Conservation (phyloP, 2,888 invertebrate genomes). For the Drosophila anceps region DNA sequence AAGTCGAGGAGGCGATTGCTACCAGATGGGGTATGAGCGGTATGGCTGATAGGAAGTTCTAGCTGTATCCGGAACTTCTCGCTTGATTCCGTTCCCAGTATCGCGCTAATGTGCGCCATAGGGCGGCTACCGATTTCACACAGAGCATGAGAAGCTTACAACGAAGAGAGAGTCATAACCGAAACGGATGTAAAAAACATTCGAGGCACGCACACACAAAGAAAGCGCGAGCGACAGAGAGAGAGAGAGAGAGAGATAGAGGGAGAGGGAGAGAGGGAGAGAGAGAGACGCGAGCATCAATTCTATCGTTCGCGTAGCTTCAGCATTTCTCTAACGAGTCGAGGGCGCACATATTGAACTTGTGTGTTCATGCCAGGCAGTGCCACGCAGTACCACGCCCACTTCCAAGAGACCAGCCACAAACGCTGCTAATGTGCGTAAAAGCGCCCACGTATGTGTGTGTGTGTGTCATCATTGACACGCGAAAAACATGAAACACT, state of each 20-base stretch:
- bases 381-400: constrained; percentile 25
- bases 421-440: constrained; percentile 27
- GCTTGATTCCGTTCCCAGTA: constrained; percentile 43
- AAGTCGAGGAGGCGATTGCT: neutral
- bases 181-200: constrained; percentile 66
- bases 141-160: neutral
- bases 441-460: constrained; percentile 11
- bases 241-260: neutral
- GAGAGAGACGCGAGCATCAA: constrained; percentile 16
- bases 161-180: constrained; percentile 27
- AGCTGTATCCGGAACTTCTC: constrained; percentile 54
- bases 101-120: constrained; percentile 54
- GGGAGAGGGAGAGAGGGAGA: neutral
- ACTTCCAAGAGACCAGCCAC: constrained; percentile 1
- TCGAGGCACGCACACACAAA: constrained; percentile 58
- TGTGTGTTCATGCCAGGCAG: constrained; percentile 15
- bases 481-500: constrained; percentile 56
- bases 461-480: constrained; percentile 48
- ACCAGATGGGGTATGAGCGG: neutral
- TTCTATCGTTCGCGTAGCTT: constrained; percentile 52
- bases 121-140: constrained; percentile 22
- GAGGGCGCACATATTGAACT: constrained; percentile 52
- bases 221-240: neutral
- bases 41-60: constrained; percentile 28
- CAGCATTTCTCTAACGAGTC: constrained; percentile 73